phyloP scores from a whole-genome alignment of 2,797 vertebrate species.

The Onychomys torridus region DNA sequence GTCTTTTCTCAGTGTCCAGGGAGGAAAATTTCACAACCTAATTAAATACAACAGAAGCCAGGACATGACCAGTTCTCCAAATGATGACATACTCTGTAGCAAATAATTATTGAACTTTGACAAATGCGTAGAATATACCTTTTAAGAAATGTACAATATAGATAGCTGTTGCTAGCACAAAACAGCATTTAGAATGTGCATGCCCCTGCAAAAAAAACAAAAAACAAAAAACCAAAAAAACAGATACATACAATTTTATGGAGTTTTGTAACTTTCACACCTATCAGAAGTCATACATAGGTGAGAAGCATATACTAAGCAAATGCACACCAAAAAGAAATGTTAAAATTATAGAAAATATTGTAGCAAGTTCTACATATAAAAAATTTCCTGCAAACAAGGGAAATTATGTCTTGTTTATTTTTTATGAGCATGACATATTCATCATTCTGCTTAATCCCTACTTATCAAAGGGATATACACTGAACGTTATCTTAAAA shows the following conservation, averaged over 20 bases:
- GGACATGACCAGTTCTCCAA: background rate
- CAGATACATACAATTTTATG: constrained; percentile 67
- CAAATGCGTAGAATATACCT: constrained; percentile 79
- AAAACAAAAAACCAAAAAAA: too few species aligned
- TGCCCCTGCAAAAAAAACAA: too few species aligned
- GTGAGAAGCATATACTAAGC: constrained; percentile 40
- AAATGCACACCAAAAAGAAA: constrained; percentile 50
- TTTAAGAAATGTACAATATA: constrained; percentile 73
- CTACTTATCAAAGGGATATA: background rate
- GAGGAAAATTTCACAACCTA: background rate
- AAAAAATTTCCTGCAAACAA: constrained; percentile 37
- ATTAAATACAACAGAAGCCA: background rate
- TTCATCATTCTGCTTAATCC: background rate
- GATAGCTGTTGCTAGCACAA: constrained; percentile 63
- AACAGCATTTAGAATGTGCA: constrained; percentile 62
- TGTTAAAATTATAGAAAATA: constrained; percentile 61
- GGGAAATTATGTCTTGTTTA: constrained; percentile 10
- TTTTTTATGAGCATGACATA: constrained; percentile 12
- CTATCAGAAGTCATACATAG: constrained; percentile 79
- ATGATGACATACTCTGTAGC: background rate
- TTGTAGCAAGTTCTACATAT: constrained; percentile 63
- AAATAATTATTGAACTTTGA: constrained; percentile 71
- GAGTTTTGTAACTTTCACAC: constrained; percentile 77
- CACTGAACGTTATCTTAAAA: background rate
- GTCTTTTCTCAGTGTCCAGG: background rate